Base-by-base conservation (phyloP, 2,888 invertebrate genomes). In the Plagiodera versicolora region DNA sequence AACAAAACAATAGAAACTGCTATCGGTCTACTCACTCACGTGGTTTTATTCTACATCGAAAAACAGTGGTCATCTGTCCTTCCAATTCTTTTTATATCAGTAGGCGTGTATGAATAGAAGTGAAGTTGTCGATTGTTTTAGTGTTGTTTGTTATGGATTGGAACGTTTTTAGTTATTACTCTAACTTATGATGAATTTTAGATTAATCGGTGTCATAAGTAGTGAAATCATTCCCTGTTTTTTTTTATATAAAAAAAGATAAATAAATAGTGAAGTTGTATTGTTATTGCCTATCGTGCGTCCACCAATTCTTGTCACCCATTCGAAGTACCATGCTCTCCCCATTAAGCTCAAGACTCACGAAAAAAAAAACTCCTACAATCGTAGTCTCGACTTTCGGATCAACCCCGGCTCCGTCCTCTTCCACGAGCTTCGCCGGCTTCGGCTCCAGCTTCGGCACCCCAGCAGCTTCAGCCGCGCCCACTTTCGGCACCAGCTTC, bases 391-490 rank as follows among this genome's bases (percentile, higher is more conserved):
- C 67, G 70, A 2, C 69, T 70, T 24, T 24, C 6, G 24, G 24
- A 6, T n/a, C n/a, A n/a, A 60, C 69, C 6, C 68, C 71, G 1
- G 70, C 70, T 0, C 19, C 64, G 9, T 64, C 77, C 75, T 67
- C 65, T 1, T 74, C 77, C 30, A 74, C 81, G 5, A n/a, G n/a
- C n/a, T n/a, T n/a, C n/a, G n/a, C n/a, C n/a, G 74, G 77, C 9
- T 81, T 81, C 64, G 77, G 79, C 44, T 79, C 79, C 55, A 78
- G 79, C 10, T 74, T 78, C 20, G 73, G 78, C 16, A 71, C 76
- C 0, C 20, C 56, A 16, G 58, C 49, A 1, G 18, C 56, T 9
- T 55, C 47, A 9, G 58, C 55, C n/a, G 48, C 53, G 18, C 44
- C 63, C 0, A 24, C 55, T 1, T 63, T 63, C n/a, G 62, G 62